These are phyloP conservation scores for Zhuqinia jingwanae DNA, from an alignment of 2,888 invertebrate species.

Conservation along the genomic window DNA sequence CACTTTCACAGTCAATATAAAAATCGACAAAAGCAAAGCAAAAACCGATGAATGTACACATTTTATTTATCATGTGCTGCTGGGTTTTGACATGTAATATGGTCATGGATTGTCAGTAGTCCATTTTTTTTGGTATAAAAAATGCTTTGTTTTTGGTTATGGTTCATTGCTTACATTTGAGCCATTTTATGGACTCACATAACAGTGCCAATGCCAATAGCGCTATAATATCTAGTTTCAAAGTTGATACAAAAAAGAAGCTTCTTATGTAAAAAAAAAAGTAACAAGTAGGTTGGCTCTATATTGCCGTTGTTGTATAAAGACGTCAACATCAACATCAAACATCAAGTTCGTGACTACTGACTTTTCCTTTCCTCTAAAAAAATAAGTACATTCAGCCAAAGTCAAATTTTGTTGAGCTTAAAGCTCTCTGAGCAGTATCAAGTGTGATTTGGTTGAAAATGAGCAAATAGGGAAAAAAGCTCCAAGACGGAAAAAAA, in stretches of 20 bases:
- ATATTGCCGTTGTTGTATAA: background rate
- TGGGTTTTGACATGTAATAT: background rate
- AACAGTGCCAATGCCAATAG: background rate
- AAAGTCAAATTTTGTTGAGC: too few species aligned
- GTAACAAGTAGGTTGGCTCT: background rate
- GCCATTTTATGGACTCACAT: too few species aligned
- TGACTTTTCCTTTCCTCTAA: constrained; percentile 31
- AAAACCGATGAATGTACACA: background rate
- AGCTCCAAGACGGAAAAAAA: too few species aligned
- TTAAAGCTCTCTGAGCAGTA: too few species aligned
- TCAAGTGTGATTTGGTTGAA: too few species aligned
- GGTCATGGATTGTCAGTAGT: background rate
- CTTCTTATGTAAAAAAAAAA: background rate
- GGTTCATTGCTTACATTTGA: too few species aligned
- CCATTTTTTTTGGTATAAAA: too few species aligned
- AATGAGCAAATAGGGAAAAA: too few species aligned
- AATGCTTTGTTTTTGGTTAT: too few species aligned
- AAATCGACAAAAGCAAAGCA: background rate
- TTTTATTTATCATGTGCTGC: background rate
- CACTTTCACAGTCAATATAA: background rate
- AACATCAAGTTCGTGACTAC: constrained; percentile 10
- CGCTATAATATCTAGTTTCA: background rate
- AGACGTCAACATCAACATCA: background rate
- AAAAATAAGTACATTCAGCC: too few species aligned
- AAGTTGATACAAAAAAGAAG: background rate